Conservation (phyloP, 2,888 invertebrate species). For the Cataglyphis cursor region DNA sequence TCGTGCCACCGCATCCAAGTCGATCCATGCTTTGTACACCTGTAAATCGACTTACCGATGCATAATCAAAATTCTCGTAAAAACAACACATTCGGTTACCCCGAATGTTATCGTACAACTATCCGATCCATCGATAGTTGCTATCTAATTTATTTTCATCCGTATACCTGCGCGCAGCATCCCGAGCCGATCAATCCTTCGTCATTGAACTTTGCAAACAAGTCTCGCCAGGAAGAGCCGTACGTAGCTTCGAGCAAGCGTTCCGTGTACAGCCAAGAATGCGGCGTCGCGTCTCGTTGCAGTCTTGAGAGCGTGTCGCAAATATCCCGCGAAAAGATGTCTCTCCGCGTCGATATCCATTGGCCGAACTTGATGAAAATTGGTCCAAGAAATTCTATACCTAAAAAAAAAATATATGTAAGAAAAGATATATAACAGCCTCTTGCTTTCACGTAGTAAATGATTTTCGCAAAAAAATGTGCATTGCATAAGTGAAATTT, state of each 20-base stretch:
- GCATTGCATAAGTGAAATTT: not conserved
- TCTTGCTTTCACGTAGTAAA: not conserved
- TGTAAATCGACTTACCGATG: slow-evolving; percentile 52
- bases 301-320: slow-evolving; percentile 85
- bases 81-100: not conserved
- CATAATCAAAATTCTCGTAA: not conserved
- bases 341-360: slow-evolving; percentile 87
- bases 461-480: not conserved
- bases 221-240: slow-evolving; percentile 83
- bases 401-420: slow-evolving; percentile 58
- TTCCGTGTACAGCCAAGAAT: slow-evolving; percentile 85
- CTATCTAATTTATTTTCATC: not conserved
- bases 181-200: slow-evolving; percentile 87
- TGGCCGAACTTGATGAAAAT: slow-evolving; percentile 88
- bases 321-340: slow-evolving; percentile 86
- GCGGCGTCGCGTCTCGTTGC: slow-evolving; percentile 82
- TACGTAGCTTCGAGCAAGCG: slow-evolving; percentile 81
- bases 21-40: slow-evolving; percentile 85
- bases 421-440: not conserved
- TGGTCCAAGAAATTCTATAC: slow-evolving; percentile 86
- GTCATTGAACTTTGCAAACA: slow-evolving; percentile 84
- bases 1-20: slow-evolving; percentile 59
- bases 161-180: slow-evolving; percentile 87
- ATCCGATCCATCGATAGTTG: not conserved
- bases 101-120: not conserved